A percentile compares a stretch with the other conserved stretches of the same genome.
Evolutionary conservation across 2,888 invertebrate species (phyloP).

Genomic region (Vanessa cardui): DNA sequence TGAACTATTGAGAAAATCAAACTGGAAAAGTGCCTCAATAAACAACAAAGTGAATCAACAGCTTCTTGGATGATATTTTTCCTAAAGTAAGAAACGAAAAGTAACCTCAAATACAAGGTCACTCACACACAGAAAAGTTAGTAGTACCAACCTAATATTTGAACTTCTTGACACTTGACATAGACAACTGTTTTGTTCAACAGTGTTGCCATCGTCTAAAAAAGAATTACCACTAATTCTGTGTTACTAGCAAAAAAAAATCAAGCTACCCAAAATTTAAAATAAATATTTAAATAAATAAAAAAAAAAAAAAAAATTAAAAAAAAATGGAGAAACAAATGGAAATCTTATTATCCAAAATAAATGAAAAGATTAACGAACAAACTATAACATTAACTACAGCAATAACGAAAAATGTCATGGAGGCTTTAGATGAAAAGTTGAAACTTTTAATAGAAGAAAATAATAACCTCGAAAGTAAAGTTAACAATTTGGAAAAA

Average conservation of each 20-base stretch:
- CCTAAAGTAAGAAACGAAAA: neutral
- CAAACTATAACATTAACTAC: neutral
- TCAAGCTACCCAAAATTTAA: no score
- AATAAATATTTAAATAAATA: neutral
- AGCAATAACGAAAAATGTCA: neutral
- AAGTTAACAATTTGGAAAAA: conserved; percentile 18
- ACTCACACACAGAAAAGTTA: no score
- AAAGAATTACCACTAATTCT: no score
- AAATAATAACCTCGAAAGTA: neutral
- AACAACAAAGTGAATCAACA: neutral
- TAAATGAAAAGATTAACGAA: neutral
- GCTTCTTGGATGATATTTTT: neutral
- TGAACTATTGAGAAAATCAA: neutral
- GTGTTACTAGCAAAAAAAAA: no score
- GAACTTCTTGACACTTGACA: no score
- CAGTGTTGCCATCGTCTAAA: no score
- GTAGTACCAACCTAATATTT: no score
- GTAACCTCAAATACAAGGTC: neutral
- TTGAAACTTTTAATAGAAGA: neutral
- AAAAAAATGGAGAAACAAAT: neutral
- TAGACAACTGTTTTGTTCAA: no score
- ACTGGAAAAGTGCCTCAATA: neutral
- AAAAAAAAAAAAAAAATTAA: neutral
- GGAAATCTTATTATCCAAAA: neutral
- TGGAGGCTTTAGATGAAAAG: neutral